These are phyloP conservation scores for Odontocolon sp. DNA, from an alignment of 2,888 invertebrate genomes.

Conservation along the genomic window DNA sequence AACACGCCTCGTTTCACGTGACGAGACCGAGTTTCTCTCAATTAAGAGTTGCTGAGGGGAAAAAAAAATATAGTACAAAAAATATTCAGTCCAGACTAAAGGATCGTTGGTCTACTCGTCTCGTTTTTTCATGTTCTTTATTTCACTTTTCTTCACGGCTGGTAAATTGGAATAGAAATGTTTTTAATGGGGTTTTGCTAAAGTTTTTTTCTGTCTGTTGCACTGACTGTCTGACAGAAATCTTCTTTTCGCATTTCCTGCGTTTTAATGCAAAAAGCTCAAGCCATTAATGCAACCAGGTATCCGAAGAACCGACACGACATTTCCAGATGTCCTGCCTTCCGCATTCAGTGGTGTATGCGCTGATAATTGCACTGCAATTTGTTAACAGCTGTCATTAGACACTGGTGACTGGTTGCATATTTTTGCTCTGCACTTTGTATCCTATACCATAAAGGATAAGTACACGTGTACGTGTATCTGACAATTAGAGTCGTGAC, in stretches of 20 bases:
- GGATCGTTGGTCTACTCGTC: not conserved
- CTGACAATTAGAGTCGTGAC: not conserved
- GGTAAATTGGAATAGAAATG: constrained; percentile 31
- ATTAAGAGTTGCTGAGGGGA: constrained; percentile 34
- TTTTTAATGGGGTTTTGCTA: constrained; percentile 29
- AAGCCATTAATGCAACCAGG: not conserved
- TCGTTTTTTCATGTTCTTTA: not conserved
- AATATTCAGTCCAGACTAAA: not conserved
- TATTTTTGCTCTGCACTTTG: not conserved
- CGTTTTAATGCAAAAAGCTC: not conserved
- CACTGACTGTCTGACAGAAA: constrained; percentile 23
- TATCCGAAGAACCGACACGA: not conserved
- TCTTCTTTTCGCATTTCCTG: not conserved
- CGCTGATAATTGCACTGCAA: constrained; percentile 16
- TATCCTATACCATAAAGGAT: too few relatives aligned
- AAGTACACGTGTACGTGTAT: not conserved
- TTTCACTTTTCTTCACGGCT: constrained; percentile 3
- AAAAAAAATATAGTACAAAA: not conserved
- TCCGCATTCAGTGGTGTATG: not conserved
- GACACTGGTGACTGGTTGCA: not conserved
- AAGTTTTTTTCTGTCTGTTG: constrained; percentile 39
- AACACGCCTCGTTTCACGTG: constrained; percentile 34
- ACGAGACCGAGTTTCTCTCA: constrained; percentile 45
- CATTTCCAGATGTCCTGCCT: not conserved
- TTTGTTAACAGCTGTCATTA: constrained; percentile 7